Percentiles rank a stretch among this genome's conserved stretches.
phyloP scores from a whole-genome alignment of 2,113 vertebrate species.

The Lynx canadensis region DNA sequence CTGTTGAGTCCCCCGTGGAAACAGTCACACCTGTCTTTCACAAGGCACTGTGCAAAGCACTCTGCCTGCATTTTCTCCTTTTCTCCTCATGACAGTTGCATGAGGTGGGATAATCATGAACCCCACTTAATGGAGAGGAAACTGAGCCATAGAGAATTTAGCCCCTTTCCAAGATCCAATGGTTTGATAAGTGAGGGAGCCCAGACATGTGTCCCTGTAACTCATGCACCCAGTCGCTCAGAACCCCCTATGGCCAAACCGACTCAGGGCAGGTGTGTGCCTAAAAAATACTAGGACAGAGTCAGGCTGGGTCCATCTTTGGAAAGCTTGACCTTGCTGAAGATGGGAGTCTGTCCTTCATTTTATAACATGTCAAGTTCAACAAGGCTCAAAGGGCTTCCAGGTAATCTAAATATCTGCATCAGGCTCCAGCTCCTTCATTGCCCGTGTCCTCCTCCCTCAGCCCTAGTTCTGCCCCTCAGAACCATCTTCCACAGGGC shows the following conservation, averaged over 20 bases:
- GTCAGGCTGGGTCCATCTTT: not conserved
- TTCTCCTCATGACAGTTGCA: not conserved
- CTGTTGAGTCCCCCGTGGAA: not conserved
- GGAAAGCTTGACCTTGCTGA: not conserved
- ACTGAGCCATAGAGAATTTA: not conserved
- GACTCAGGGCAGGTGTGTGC: not conserved
- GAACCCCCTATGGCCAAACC: not conserved
- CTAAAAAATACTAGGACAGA: not conserved
- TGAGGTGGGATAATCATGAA: rapidly evolving
- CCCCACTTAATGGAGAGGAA: not conserved
- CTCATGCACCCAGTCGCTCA: not conserved
- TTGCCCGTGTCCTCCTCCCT: not conserved
- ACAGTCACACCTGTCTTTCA: not conserved
- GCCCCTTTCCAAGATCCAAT: not conserved
- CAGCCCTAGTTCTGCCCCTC: not conserved
- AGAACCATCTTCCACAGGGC: not conserved
- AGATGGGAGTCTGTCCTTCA: not conserved
- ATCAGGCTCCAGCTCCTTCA: not conserved
- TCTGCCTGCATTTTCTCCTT: not conserved
- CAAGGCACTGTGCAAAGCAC: rapidly evolving
- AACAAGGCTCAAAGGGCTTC: not conserved
- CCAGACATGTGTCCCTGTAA: not conserved
- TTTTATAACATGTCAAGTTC: not conserved
- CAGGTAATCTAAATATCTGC: not conserved
- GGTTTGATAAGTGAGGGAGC: not conserved